Evolutionary conservation across 2,888 invertebrate genomes (phyloP).

Genomic region (Salticus scenicus): DNA sequence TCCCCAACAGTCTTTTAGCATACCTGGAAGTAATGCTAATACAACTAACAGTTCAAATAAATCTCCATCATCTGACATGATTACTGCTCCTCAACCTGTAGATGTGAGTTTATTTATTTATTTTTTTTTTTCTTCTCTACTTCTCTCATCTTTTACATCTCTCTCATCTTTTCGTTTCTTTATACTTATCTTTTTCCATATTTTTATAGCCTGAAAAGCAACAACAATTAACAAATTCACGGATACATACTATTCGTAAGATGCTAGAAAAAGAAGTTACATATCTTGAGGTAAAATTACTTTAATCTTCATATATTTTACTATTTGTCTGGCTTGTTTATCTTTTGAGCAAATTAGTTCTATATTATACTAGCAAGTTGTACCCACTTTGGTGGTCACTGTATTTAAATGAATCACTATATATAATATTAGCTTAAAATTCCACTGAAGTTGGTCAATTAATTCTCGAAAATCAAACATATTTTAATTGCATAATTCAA

Average conservation of each 20-base stretch:
- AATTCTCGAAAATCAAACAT: too few species aligned
- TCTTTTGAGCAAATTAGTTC: too few species aligned
- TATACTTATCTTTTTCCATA: neutral
- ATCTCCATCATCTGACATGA: conserved; percentile 72
- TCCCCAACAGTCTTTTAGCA: conserved; percentile 50
- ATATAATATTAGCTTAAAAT: too few species aligned
- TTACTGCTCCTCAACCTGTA: conserved; percentile 77
- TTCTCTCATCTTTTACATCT: neutral
- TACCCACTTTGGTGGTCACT: too few species aligned
- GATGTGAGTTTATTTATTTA: conserved; percentile 73
- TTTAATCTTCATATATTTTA: too few species aligned
- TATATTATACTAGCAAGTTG: too few species aligned
- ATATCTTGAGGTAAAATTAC: conserved; percentile 83
- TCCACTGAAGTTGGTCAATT: too few species aligned
- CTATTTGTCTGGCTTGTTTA: too few species aligned
- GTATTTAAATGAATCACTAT: too few species aligned
- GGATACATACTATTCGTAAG: conserved; percentile 88
- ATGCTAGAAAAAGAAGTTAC: conserved; percentile 93
- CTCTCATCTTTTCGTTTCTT: neutral
- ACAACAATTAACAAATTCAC: conserved; percentile 84
- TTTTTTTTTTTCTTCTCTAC: conserved; percentile 1
- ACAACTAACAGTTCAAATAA: conserved; percentile 53
- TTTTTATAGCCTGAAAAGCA: conserved; percentile 82
- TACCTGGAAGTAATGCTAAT: conserved; percentile 36
- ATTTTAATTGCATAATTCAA: too few species aligned